Evolutionary conservation across 1,140 invertebrate genomes (phyloP).

Genomic region (Papilio dardanus): DNA sequence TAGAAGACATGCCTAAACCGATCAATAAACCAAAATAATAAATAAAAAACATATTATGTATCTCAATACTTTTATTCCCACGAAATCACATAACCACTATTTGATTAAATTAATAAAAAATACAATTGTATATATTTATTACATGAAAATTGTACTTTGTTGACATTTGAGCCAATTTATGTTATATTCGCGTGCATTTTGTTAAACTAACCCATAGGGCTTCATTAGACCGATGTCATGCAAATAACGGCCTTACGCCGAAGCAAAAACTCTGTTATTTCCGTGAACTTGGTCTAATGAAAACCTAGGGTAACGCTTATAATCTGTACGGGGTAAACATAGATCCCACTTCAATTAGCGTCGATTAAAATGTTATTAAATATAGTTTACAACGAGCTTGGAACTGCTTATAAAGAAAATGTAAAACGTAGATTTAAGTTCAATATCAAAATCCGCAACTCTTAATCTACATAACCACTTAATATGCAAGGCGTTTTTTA

Average conservation of each 20-base stretch:
- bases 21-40: conserved; percentile 55
- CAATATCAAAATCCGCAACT: neutral
- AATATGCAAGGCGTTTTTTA: neutral
- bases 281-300: too few species aligned
- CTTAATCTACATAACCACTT: neutral
- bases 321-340: too few species aligned
- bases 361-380: too few species aligned
- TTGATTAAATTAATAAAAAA: conserved; percentile 16
- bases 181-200: neutral
- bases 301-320: too few species aligned
- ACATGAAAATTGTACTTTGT: conserved; percentile 57
- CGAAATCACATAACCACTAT: conserved; percentile 39
- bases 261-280: too few species aligned
- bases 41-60: conserved; percentile 37
- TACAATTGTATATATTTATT: conserved; percentile 18
- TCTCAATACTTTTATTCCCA: conserved; percentile 46
- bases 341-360: too few species aligned
- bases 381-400: neutral
- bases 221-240: too few species aligned
- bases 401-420: neutral
- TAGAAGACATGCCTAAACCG: conserved; percentile 78
- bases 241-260: too few species aligned
- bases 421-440: neutral
- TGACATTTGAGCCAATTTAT: conserved; percentile 57
- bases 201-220: too few species aligned